These are phyloP conservation scores for Lordiphosa fenestrarum DNA, from an alignment of 2,888 invertebrate species.

Conservation along the genomic window DNA sequence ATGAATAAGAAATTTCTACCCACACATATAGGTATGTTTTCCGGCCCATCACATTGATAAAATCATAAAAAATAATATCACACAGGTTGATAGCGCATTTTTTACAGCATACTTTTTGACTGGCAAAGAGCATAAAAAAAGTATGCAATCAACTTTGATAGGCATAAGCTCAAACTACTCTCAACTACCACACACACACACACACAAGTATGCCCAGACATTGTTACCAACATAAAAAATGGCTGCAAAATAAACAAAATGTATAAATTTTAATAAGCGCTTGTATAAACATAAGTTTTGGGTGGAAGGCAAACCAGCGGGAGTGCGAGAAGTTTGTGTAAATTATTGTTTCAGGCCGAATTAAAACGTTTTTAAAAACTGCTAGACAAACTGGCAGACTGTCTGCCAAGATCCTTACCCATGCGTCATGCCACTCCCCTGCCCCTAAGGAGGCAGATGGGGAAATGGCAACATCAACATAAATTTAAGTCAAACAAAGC, in stretches of 20 bases:
- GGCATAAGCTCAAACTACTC: constrained; percentile 46
- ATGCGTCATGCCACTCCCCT: constrained; percentile 41
- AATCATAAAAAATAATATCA: too few species aligned
- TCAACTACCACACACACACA: not conserved
- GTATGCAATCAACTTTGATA: constrained; percentile 57
- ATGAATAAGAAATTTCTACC: too few species aligned
- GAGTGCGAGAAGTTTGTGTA: constrained; percentile 24
- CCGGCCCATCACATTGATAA: too few species aligned
- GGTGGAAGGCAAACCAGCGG: constrained; percentile 37
- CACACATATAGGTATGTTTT: too few species aligned
- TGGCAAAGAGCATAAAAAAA: constrained; percentile 26
- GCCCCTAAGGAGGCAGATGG: not conserved
- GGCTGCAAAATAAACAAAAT: constrained; percentile 34
- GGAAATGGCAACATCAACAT: constrained; percentile 64
- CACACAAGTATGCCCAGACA: too few species aligned
- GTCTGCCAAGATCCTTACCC: constrained; percentile 32
- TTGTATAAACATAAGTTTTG: constrained; percentile 53
- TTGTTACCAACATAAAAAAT: too few species aligned
- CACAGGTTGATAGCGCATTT: not conserved
- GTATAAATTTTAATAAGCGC: constrained; percentile 64
- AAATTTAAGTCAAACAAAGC: constrained; percentile 74
- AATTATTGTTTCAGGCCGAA: constrained; percentile 54
- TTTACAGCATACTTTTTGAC: constrained; percentile 38
- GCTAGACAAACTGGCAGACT: constrained; percentile 40
- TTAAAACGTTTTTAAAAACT: constrained; percentile 55